Base-by-base conservation (phyloP, 30 jellyfish, hydroid and myxozoan species). In the Phacellophora camtschatica region DNA sequence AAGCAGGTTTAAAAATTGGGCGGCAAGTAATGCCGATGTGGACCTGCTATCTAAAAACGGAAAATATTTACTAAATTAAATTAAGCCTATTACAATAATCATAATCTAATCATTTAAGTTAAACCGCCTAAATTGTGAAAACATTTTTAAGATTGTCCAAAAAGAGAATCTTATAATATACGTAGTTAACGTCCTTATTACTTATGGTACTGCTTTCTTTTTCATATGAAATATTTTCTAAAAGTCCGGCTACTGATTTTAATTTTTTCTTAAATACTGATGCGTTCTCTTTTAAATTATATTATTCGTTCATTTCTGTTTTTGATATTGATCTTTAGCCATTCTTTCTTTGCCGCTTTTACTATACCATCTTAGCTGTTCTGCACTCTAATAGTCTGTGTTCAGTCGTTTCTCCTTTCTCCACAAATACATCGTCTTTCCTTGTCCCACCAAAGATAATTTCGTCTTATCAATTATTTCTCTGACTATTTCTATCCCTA, bases 181-280 rank as follows among this genome's bases (percentile, higher is more conserved):
- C 61, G n/a, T 32, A 66, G 39, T 32, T 37, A 66, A 1, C 2
- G 20, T 66, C 81, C 81, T 66, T 66, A 66, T 18, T 32, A 34
- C 66, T 30, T 66, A 66, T 66, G 36, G 66, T 18, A 41, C 61
- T 34, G 33, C 81, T 66, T 66, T 34, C 33, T 66, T 39, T 66
- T 66, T 66, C 61, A 66, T 66, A 34, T 0, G 81, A 66, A 66
- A 66, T 66, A 66, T 41, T 34, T 66, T 66, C 81, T 66, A 30
- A 41, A 66, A 66, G 81, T 18, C 81, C 19, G 66, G 81, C 81
- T 66, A 7, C 66, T 66, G 66, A 66, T 33, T 66, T 66, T 18
- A 53, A 11, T 53, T 53, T 24, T 39, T 39, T 39, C 53, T 39
- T 39, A 39, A 39, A 39, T 39, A 39, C 53, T n/a, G n/a, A n/a